Conservation (phyloP, 2,797 vertebrate genomes). For the Tapirus indicus region DNA sequence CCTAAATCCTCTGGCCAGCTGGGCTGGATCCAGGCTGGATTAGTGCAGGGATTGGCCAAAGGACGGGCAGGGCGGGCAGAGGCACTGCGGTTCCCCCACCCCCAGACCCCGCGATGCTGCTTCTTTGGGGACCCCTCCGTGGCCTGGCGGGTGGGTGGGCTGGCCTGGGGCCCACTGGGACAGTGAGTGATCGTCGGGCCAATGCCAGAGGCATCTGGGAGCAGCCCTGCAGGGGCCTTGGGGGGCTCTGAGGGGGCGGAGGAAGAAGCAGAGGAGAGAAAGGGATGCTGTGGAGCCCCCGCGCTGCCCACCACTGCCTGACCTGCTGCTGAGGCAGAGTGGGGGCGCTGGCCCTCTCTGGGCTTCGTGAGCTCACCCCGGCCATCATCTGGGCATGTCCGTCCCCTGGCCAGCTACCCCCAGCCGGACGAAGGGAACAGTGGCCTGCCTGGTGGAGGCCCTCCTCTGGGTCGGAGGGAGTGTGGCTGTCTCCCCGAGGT, state of each 20-base stretch:
- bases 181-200: not conserved
- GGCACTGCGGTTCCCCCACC: not conserved
- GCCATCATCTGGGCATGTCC: conserved; percentile 56
- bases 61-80: not conserved
- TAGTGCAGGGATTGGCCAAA: conserved; percentile 92
- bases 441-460: conserved; percentile 89
- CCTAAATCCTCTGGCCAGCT: conserved; percentile 91
- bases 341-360: not conserved
- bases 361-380: accelerated
- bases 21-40: conserved; percentile 89
- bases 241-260: not conserved
- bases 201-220: not conserved
- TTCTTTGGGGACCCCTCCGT: not conserved
- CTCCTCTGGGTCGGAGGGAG: conserved; percentile 93
- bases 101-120: accelerated
- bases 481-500: conserved; percentile 89
- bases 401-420: conserved; percentile 82
- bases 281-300: not conserved
- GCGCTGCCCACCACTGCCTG: not conserved
- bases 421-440: conserved; percentile 83
- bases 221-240: not conserved
- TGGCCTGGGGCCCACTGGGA: not conserved
- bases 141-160: conserved; percentile 39
- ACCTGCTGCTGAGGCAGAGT: accelerated
- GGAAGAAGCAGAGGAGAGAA: not conserved